Evolutionary conservation across 1,140 invertebrate species (phyloP).

Genomic region (Drosophila neocordata): DNA sequence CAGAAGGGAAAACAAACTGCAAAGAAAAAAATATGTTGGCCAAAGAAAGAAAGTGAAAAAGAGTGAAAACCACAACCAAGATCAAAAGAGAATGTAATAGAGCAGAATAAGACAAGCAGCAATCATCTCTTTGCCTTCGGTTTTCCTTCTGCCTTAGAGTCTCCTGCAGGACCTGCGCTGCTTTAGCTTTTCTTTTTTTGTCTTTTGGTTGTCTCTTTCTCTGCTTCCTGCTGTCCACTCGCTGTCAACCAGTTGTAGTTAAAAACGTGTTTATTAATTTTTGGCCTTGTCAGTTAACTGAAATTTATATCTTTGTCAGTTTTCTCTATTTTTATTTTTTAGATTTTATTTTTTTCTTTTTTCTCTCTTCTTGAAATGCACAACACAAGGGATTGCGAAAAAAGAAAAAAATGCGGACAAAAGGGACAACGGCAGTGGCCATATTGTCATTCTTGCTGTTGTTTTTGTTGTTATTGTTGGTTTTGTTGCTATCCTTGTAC

Average conservation of each 20-base stretch:
- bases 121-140: too few relatives aligned
- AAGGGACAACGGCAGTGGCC: background rate
- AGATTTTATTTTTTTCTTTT: too few relatives aligned
- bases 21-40: too few relatives aligned
- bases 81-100: too few relatives aligned
- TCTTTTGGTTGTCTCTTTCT: background rate
- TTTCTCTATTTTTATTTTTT: background rate
- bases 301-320: constrained; percentile 2
- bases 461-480: background rate
- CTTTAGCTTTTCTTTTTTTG: background rate
- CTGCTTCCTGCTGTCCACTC: background rate
- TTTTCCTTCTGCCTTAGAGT: too few relatives aligned
- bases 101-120: too few relatives aligned
- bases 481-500: constrained; percentile 53
- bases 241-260: background rate
- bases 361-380: background rate
- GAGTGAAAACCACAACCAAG: too few relatives aligned
- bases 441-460: constrained; percentile 44
- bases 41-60: too few relatives aligned
- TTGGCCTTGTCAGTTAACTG: constrained; percentile 8
- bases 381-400: background rate
- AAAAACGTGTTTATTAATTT: constrained; percentile 11
- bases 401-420: background rate
- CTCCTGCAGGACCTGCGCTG: too few relatives aligned
- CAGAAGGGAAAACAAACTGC: too few relatives aligned